Evolutionary conservation across 2,113 vertebrate genomes (phyloP).

Genomic region (Caranx ignobilis): DNA sequence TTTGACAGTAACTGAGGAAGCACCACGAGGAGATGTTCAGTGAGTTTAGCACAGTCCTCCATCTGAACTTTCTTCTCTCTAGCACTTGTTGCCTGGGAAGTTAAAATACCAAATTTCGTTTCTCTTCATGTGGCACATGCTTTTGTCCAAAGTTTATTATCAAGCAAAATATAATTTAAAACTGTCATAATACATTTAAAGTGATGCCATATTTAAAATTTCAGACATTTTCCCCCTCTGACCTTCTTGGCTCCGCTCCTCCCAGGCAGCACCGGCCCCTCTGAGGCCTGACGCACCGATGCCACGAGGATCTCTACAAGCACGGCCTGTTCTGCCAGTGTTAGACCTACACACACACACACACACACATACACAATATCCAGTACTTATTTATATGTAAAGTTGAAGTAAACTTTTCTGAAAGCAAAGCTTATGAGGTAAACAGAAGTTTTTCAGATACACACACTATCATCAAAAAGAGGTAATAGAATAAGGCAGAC

Average conservation of each 20-base stretch:
- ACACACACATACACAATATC: slow-evolving; percentile 13
- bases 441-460: background rate
- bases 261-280: slow-evolving; percentile 87
- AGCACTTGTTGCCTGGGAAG: slow-evolving; percentile 76
- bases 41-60: slow-evolving; percentile 89
- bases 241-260: slow-evolving; percentile 90
- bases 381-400: too few species aligned
- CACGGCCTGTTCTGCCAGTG: slow-evolving; percentile 76
- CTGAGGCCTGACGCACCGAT: slow-evolving; percentile 88
- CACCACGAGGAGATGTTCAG: slow-evolving; percentile 86
- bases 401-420: background rate
- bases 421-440: background rate
- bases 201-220: background rate
- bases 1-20: slow-evolving; percentile 90
- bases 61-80: slow-evolving; percentile 88
- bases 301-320: slow-evolving; percentile 89
- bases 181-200: background rate
- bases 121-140: background rate
- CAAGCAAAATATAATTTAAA: background rate
- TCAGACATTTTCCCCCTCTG: slow-evolving; percentile 16
- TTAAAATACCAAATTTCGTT: background rate
- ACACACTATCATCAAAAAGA: background rate
- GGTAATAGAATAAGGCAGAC: background rate
- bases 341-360: slow-evolving; percentile 78
- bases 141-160: background rate